Percentiles rank a stretch among this genome's conserved stretches.
phyloP scores from a whole-genome alignment of 2,888 invertebrate genomes.

The Cephus rjabovi region DNA sequence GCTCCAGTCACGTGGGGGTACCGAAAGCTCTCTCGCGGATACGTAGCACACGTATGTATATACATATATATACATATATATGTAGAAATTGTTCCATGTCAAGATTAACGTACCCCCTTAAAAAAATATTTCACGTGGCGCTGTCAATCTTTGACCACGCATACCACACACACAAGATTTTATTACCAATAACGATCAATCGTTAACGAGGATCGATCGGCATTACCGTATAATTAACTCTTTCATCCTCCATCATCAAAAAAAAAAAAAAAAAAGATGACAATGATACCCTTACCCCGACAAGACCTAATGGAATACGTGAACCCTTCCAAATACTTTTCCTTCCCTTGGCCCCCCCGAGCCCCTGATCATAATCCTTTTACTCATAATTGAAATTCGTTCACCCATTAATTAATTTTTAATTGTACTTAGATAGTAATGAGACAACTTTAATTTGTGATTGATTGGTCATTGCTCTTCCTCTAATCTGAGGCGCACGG shows the following conservation, averaged over 20 bases:
- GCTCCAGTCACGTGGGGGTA: background rate
- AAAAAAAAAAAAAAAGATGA: background rate
- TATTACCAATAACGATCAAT: background rate
- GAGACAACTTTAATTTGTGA: conserved; percentile 8
- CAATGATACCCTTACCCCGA: background rate
- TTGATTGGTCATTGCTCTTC: conserved; percentile 2
- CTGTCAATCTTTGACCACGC: background rate
- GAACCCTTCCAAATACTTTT: background rate
- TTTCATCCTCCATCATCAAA: background rate
- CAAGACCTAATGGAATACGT: background rate
- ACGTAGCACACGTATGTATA: background rate
- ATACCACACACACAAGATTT: background rate
- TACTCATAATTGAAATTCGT: background rate
- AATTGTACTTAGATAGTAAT: background rate
- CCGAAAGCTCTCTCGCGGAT: background rate
- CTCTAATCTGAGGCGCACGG: background rate
- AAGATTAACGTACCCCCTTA: background rate
- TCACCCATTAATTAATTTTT: conserved; percentile 1
- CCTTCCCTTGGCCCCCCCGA: background rate
- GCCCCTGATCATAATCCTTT: background rate
- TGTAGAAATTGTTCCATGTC: background rate
- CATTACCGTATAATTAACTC: background rate
- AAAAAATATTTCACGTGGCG: background rate
- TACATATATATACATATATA: background rate
- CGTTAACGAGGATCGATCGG: background rate